Percentiles rank a stretch among this genome's conserved stretches.
Conservation (phyloP, 2,113 vertebrate species). For the Bubo bubo region DNA sequence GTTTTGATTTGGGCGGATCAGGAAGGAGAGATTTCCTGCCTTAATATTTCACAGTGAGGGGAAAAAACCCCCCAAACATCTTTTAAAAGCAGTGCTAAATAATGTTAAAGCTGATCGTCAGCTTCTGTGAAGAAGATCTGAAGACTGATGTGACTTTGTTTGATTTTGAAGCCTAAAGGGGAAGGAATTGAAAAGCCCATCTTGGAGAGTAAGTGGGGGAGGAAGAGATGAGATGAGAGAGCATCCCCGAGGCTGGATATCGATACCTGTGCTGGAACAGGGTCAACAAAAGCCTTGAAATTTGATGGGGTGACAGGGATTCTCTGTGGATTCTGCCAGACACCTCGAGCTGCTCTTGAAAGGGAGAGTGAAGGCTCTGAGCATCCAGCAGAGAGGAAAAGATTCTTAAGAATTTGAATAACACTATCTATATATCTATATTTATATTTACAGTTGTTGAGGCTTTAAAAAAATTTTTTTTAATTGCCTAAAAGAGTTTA, state of each 20-base stretch:
- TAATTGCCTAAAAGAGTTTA: neutral
- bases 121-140: neutral
- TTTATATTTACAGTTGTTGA: neutral
- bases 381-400: neutral
- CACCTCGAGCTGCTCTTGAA: neutral
- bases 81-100: neutral
- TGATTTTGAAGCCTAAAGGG: neutral
- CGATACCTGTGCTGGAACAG: rapidly evolving
- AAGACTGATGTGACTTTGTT: neutral
- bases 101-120: neutral
- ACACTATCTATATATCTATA: rapidly evolving
- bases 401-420: neutral
- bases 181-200: neutral
- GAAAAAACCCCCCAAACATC: no score
- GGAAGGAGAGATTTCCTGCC: neutral
- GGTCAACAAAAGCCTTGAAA: neutral
- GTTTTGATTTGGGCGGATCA: neutral
- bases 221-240: neutral
- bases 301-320: neutral
- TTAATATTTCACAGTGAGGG: neutral
- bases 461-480: neutral
- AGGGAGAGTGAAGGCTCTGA: neutral
- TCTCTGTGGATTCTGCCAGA: neutral
- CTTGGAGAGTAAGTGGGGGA: neutral
- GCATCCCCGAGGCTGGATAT: neutral